phyloP scores from a whole-genome alignment of 2,888 invertebrate genomes.

The Drosophila nigricruria region DNA sequence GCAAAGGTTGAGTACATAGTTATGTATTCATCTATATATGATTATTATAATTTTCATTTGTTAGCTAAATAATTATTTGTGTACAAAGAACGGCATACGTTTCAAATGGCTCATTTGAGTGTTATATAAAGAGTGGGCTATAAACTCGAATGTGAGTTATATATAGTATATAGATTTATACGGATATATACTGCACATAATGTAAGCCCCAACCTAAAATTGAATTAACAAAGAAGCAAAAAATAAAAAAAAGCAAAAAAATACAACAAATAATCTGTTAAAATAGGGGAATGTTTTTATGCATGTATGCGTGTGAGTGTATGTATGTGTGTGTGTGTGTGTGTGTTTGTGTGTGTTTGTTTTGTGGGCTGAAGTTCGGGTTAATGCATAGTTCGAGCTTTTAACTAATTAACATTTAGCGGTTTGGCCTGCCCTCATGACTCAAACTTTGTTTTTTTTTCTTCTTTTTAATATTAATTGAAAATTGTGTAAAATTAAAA shows the following conservation, averaged over 20 bases:
- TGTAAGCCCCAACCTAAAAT: constrained; percentile 55
- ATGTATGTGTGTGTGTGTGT: constrained; percentile 11
- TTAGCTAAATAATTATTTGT: constrained; percentile 65
- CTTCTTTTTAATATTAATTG: constrained; percentile 63
- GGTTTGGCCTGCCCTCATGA: constrained; percentile 64
- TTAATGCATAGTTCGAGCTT: constrained; percentile 71
- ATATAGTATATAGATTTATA: constrained; percentile 9
- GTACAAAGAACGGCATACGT: constrained; percentile 31
- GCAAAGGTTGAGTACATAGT: constrained; percentile 7
- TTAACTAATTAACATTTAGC: constrained; percentile 84
- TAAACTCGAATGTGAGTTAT: constrained; percentile 10
- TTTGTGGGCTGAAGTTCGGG: constrained; percentile 42
- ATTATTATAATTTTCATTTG: constrained; percentile 31
- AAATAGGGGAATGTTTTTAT: constrained; percentile 56
- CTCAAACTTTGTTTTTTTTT: constrained; percentile 23
- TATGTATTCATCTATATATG: background rate
- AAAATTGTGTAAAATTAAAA: constrained; percentile 70
- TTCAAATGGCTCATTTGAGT: constrained; percentile 17
- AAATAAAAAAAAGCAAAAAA: constrained; percentile 28
- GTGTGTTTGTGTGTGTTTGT: constrained; percentile 32
- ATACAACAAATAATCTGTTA: constrained; percentile 48
- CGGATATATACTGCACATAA: constrained; percentile 37
- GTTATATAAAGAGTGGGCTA: constrained; percentile 33
- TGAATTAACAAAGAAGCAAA: constrained; percentile 43
- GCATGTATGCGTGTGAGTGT: constrained; percentile 24